Evolutionary conservation across 2,888 invertebrate species (phyloP).

Genomic region (Glyphotaelius pellucidus): DNA sequence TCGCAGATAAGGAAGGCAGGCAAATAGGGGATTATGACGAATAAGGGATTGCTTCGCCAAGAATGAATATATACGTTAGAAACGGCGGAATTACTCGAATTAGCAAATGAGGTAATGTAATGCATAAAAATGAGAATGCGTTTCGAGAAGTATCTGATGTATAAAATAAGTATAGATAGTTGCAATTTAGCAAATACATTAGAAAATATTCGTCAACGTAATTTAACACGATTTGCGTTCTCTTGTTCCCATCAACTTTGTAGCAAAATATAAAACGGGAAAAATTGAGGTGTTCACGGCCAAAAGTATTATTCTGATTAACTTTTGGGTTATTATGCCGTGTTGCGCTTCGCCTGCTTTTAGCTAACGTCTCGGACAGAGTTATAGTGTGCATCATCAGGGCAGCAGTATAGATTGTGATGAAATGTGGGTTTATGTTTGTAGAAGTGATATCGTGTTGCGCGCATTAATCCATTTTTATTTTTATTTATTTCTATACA

Average conservation of each 20-base stretch:
- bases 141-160: neutral
- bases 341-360: too few species aligned
- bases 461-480: too few species aligned
- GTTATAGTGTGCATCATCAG: too few species aligned
- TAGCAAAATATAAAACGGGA: neutral
- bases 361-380: too few species aligned
- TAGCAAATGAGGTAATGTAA: neutral
- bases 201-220: neutral
- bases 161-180: neutral
- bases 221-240: too few species aligned
- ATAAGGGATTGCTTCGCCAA: slow-evolving; percentile 19
- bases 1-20: neutral
- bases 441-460: too few species aligned
- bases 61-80: neutral
- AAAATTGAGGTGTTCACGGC: neutral
- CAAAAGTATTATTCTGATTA: too few species aligned
- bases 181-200: neutral
- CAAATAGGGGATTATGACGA: slow-evolving; percentile 25
- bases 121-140: neutral
- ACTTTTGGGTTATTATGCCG: too few species aligned
- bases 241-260: too few species aligned
- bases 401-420: too few species aligned
- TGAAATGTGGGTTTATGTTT: too few species aligned
- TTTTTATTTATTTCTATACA: too few species aligned
- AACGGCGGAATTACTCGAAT: neutral